These are phyloP conservation scores for Drosophila rellima DNA, from an alignment of 2,888 invertebrate species.

Conservation along the genomic window DNA sequence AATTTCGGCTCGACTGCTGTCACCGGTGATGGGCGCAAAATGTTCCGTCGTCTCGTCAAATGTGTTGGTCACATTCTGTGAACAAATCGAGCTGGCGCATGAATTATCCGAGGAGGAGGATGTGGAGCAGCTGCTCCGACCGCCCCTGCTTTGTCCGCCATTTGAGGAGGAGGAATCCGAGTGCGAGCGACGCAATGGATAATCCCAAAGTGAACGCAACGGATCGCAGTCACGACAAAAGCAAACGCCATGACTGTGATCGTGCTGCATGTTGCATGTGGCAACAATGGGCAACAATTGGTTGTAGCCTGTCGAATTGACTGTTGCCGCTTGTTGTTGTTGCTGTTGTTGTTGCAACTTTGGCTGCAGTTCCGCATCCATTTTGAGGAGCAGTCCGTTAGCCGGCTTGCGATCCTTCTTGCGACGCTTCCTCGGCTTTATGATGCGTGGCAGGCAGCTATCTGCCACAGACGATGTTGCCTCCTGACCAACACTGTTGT, in stretches of 20 bases:
- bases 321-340: constrained; percentile 15
- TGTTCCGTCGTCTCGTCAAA: constrained; percentile 70
- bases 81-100: constrained; percentile 64
- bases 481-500: constrained; percentile 20
- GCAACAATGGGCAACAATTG: constrained; percentile 38
- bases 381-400: constrained; percentile 84
- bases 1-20: constrained; percentile 81
- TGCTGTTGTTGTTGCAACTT: constrained; percentile 40
- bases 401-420: constrained; percentile 95
- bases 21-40: constrained; percentile 75
- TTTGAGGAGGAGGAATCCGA: constrained; percentile 83
- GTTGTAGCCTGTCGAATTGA: constrained; percentile 9
- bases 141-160: constrained; percentile 61
- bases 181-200: constrained; percentile 84
- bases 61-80: constrained; percentile 40
- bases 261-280: constrained; percentile 56
- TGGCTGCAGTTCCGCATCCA: constrained; percentile 67
- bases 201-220: constrained; percentile 85
- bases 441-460: constrained; percentile 93
- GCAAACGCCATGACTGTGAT: constrained; percentile 76
- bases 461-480: constrained; percentile 86
- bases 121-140: constrained; percentile 69
- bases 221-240: constrained; percentile 84
- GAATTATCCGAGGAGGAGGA: constrained; percentile 71
- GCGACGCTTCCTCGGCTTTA: constrained; percentile 94